Evolutionary conservation across 2,797 vertebrate species (phyloP).

Genomic region (Channallabes apus): DNA sequence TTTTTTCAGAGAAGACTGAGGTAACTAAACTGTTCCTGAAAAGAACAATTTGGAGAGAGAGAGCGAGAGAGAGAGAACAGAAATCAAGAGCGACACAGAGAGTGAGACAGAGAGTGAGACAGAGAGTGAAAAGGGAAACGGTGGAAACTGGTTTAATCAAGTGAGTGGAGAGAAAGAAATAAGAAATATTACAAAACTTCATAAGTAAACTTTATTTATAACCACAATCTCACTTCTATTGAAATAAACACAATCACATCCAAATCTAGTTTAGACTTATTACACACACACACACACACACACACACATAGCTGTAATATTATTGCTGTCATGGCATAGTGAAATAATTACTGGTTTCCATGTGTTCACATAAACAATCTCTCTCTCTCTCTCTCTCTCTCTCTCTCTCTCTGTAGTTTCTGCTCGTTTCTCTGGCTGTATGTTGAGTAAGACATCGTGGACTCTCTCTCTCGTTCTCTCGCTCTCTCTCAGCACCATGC

Average conservation of each 20-base stretch:
- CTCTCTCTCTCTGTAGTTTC: not conserved
- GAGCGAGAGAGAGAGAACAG: not conserved
- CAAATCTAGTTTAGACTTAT: not conserved
- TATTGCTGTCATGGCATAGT: constrained; percentile 80
- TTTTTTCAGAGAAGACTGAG: not conserved
- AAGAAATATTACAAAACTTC: not conserved
- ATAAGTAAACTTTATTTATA: not conserved
- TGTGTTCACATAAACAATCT: too few relatives aligned
- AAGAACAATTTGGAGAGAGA: not conserved
- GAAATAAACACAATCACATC: not conserved
- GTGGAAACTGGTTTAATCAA: too few relatives aligned
- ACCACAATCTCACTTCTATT: not conserved
- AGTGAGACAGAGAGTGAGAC: constrained; percentile 62
- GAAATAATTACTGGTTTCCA: constrained; percentile 82
- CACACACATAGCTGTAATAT: constrained; percentile 69
- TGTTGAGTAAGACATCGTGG: too few relatives aligned
- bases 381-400: constrained; percentile 31
- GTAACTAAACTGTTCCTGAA: not conserved
- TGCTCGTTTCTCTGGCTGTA: too few relatives aligned
- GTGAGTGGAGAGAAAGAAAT: not conserved
- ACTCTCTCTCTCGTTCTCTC: too few relatives aligned
- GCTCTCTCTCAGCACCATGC: too few relatives aligned
- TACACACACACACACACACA: constrained; percentile 29
- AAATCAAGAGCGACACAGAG: not conserved
- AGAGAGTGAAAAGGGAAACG: constrained; percentile 46